Conservation (phyloP, 2,888 invertebrate genomes). For the Eupithecia pulchellata region DNA sequence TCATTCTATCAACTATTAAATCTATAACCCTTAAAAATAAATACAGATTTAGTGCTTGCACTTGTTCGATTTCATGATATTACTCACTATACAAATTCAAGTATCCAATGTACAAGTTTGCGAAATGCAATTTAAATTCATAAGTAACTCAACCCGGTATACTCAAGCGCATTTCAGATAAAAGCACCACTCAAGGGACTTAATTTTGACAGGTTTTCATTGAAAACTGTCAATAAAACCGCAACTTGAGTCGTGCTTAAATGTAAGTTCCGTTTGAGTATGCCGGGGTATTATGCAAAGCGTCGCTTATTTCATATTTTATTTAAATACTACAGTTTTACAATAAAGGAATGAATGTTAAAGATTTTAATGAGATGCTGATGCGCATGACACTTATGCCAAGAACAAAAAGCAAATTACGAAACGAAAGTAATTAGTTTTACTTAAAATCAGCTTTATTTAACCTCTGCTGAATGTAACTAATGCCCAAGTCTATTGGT, state of each 20-base stretch:
- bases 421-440: background rate
- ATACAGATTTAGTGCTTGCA: constrained; percentile 62
- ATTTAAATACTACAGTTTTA: constrained; percentile 52
- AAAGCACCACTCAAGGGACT: background rate
- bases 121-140: constrained; percentile 70
- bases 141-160: constrained; percentile 44
- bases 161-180: background rate
- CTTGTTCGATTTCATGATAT: constrained; percentile 81
- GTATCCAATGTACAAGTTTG: constrained; percentile 62
- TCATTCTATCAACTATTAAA: constrained; percentile 39
- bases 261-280: background rate
- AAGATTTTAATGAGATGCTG: constrained; percentile 22
- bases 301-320: constrained; percentile 47
- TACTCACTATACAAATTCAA: constrained; percentile 71
- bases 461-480: background rate
- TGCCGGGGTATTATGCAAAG: constrained; percentile 38
- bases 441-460: background rate
- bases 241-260: background rate
- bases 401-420: constrained; percentile 12
- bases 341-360: constrained; percentile 47
- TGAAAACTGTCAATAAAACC: background rate
- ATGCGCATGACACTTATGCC: constrained; percentile 3
- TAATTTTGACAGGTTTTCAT: background rate
- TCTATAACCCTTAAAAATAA: constrained; percentile 46
- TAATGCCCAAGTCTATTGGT: constrained; percentile 1